These are phyloP conservation scores for Xylophagus ater DNA, from an alignment of 2,888 invertebrate species.

Conservation along the genomic window DNA sequence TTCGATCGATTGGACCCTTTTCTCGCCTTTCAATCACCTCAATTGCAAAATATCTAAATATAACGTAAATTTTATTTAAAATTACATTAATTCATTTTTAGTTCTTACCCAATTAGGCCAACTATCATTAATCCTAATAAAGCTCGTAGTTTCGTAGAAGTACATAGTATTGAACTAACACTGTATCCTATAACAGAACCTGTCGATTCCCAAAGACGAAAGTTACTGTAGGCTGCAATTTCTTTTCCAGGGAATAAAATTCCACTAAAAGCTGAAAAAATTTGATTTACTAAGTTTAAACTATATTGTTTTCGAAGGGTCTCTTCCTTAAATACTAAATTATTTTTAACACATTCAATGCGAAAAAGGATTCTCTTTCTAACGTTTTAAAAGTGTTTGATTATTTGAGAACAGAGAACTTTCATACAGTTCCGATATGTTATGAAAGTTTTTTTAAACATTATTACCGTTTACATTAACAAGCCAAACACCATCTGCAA, in stretches of 20 bases:
- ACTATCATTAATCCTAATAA: conserved; percentile 54
- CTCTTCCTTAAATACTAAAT: no score
- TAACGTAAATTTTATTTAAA: neutral
- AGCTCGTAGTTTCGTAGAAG: conserved; percentile 56
- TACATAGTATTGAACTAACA: conserved; percentile 66
- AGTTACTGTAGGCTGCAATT: conserved; percentile 87
- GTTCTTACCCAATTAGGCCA: conserved; percentile 60
- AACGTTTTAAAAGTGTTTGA: no score
- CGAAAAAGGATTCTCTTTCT: neutral
- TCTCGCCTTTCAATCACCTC: conserved; percentile 25
- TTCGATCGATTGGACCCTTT: conserved; percentile 18
- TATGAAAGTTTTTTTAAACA: no score
- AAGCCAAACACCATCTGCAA: conserved; percentile 83
- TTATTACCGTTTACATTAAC: conserved; percentile 80
- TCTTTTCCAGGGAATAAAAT: conserved; percentile 73
- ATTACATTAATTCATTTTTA: neutral
- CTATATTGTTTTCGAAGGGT: no score
- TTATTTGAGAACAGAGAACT: no score
- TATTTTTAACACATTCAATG: no score
- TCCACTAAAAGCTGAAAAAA: conserved; percentile 68
- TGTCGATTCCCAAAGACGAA: conserved; percentile 82
- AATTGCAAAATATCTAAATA: conserved; percentile 29
- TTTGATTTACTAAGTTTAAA: no score
- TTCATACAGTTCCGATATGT: no score
- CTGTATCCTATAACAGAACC: conserved; percentile 81